Conservation (phyloP, 2,797 vertebrate genomes). For the Tiaroga cobitis region DNA sequence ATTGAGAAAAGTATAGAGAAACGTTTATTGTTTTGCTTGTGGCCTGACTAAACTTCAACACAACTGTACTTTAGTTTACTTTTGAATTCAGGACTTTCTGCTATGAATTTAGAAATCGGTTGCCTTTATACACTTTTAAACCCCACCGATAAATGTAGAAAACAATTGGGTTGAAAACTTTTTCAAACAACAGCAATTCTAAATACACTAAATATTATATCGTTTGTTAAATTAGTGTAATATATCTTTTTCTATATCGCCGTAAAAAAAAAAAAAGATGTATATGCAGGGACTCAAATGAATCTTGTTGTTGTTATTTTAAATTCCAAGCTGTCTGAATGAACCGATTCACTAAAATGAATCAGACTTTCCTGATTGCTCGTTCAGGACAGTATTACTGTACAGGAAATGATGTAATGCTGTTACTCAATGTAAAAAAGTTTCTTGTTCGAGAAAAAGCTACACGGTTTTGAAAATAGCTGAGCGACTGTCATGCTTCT, state of each 20-base stretch:
- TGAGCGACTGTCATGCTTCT: background rate
- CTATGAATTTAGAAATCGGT: background rate
- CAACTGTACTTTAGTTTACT: background rate
- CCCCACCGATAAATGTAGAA: background rate
- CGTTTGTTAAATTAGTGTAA: too few relatives aligned
- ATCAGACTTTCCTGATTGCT: background rate
- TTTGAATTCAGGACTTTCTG: background rate
- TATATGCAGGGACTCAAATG: background rate
- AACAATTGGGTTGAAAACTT: background rate
- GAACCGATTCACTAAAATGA: background rate
- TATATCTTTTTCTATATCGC: too few relatives aligned
- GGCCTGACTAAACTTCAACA: background rate
- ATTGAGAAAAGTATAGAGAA: background rate
- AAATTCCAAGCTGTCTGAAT: background rate
- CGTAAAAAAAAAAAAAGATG: too few relatives aligned
- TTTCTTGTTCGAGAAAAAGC: background rate
- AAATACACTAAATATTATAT: background rate
- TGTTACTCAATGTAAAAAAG: background rate
- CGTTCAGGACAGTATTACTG: too few relatives aligned
- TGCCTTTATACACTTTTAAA: background rate
- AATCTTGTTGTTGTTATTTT: background rate
- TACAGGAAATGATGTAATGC: background rate
- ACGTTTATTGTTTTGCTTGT: constrained; percentile 17
- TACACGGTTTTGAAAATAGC: background rate
- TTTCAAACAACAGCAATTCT: background rate